Base-by-base conservation (phyloP, 2,113 vertebrate genomes). In the Chloebia gouldiae region DNA sequence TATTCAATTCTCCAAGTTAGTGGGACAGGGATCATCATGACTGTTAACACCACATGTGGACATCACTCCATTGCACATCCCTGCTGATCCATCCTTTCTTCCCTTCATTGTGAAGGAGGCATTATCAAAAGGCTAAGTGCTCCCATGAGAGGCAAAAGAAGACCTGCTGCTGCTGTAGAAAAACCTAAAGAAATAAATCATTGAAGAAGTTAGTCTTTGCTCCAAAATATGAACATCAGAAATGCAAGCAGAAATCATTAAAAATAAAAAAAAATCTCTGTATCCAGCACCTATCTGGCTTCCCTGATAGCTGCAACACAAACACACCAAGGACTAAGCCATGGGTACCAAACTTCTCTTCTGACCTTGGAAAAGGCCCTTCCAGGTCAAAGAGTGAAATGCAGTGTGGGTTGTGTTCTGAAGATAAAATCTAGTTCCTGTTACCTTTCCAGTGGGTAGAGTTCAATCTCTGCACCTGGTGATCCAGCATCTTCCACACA, bases 131-230 rank as follows among this genome's bases (percentile, higher is more conserved):
- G 7, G 7, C 27, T 24, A 72, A 31, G 23, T 8, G 27, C 23
- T 39, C 73, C 70, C 18, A 0, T 2, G 30, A 39, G 59, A 92
- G 49, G 40, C 49, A 85, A 54, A 39, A 64, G 50, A 71, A n/a
- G 63, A 63, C 31, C 37, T 92, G 79, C 76, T 68, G 71, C 31
- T 75, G 72, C 23, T 50, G 80, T 9, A 92, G 85, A 78, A 90
- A 95, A 88, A 86, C 96, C 96, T 96, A 72, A 53, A 91, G 57
- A 86, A 95, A 95, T 33, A 97, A 94, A 95, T 13, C 44, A 92
- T 63, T 81, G n/a, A 90, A 94, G 31, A 92, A 86, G 47, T 96
- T 90, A 97, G 81, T 70, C 6, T 59, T 80, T 35, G 13, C 4
- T 11, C 10, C 3, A 68, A 65, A 66, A 86, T 1, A 82, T 0